Percentiles rank a stretch among this genome's conserved stretches.
Evolutionary conservation across 1,140 invertebrate species (phyloP).

Genomic region (Drosophila ercepeae): DNA sequence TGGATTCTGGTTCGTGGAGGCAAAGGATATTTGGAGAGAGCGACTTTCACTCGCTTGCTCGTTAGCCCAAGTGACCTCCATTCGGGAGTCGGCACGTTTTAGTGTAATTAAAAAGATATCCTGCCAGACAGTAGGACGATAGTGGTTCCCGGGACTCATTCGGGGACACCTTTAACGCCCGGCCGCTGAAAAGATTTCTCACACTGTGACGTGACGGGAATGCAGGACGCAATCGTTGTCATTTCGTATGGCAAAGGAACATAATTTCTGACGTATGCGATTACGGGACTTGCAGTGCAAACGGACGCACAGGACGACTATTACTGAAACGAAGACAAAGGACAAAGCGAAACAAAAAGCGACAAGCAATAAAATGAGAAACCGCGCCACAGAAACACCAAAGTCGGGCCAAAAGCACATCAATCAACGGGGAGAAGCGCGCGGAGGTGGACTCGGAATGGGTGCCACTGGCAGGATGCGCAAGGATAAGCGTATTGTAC

Average conservation of each 20-base stretch:
- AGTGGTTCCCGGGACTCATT: constrained; percentile 12
- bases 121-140: constrained; percentile 55
- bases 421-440: constrained; percentile 56
- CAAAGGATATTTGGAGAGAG: constrained; percentile 10
- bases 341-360: constrained; percentile 63
- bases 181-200: constrained; percentile 39
- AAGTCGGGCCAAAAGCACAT: constrained; percentile 65
- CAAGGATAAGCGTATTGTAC: constrained; percentile 69
- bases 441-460: background rate
- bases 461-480: constrained; percentile 15
- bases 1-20: constrained; percentile 37
- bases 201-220: constrained; percentile 46
- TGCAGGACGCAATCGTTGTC: constrained; percentile 54
- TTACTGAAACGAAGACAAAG: constrained; percentile 45
- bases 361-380: constrained; percentile 73
- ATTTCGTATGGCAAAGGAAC: constrained; percentile 65
- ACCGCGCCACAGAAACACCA: constrained; percentile 52
- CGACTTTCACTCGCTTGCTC: constrained; percentile 41
- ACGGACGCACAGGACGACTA: constrained; percentile 34
- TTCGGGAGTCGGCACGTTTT: constrained; percentile 73
- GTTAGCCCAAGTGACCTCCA: constrained; percentile 78
- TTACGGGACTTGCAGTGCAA: constrained; percentile 48
- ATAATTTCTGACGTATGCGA: constrained; percentile 80
- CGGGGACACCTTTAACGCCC: constrained; percentile 38
- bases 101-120: constrained; percentile 81